Percentiles rank a stretch among this genome's conserved stretches.
These are phyloP conservation scores for Epinotia bilunana DNA, from an alignment of 2,888 invertebrate genomes.

Conservation along the genomic window DNA sequence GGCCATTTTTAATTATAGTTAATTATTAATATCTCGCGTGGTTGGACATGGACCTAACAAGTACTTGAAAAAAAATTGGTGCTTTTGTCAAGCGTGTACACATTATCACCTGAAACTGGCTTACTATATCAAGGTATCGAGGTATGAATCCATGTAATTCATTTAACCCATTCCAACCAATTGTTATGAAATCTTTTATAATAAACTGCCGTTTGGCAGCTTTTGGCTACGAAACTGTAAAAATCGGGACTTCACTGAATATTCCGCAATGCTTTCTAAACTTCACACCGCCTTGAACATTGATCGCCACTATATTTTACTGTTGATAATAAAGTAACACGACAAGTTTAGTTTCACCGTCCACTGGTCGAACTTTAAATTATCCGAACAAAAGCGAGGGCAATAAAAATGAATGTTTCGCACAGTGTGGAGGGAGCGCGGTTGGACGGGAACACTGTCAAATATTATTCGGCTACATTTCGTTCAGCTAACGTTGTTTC, in stretches of 20 bases:
- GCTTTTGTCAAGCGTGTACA: too few species aligned
- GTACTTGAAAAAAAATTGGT: too few species aligned
- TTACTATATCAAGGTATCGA: too few species aligned
- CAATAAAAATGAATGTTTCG: slow-evolving; percentile 42
- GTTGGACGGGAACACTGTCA: slow-evolving; percentile 37
- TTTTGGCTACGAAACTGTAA: background rate
- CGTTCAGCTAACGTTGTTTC: background rate
- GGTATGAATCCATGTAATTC: too few species aligned
- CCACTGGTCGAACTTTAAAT: slow-evolving; percentile 35
- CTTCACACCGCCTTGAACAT: background rate
- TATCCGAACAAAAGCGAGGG: slow-evolving; percentile 38
- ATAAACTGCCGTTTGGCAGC: background rate
- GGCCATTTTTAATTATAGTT: too few species aligned
- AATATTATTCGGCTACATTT: slow-evolving; percentile 30
- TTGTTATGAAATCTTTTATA: too few species aligned
- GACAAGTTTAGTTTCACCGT: slow-evolving; percentile 16
- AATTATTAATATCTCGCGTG: too few species aligned
- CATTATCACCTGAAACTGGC: too few species aligned
- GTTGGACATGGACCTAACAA: too few species aligned
- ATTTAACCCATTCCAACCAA: too few species aligned
- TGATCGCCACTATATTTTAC: slow-evolving; percentile 1
- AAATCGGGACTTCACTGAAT: background rate
- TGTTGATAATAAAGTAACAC: slow-evolving; percentile 16
- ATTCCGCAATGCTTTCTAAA: slow-evolving; percentile 1
- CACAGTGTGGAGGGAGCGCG: slow-evolving; percentile 34